These are phyloP conservation scores for Chanos chanos DNA, from an alignment of 2,797 vertebrate genomes.

Conservation along the genomic window DNA sequence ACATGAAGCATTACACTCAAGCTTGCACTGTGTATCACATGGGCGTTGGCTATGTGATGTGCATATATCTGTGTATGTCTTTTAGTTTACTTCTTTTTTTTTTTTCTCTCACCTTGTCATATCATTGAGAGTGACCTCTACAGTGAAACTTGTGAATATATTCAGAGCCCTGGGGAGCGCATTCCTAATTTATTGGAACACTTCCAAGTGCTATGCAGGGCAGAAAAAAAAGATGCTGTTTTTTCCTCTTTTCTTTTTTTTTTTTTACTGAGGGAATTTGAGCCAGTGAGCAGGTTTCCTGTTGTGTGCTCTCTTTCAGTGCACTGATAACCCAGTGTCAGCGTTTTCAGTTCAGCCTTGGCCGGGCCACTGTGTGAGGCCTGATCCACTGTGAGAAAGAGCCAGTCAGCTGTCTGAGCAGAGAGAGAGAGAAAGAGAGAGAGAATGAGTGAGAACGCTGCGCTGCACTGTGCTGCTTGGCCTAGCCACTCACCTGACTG, in stretches of 20 bases:
- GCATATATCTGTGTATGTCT: too few relatives aligned
- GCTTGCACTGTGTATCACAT: too few relatives aligned
- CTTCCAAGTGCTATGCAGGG: neutral
- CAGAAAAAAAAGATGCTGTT: slow-evolving; percentile 6
- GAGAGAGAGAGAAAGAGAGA: neutral
- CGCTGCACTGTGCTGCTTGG: too few relatives aligned
- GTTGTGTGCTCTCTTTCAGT: slow-evolving; percentile 56
- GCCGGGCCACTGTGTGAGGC: slow-evolving; percentile 4
- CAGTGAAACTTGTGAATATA: too few relatives aligned
- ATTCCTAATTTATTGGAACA: too few relatives aligned
- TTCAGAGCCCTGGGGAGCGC: too few relatives aligned
- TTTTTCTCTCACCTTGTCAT: too few relatives aligned
- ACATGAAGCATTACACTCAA: too few relatives aligned
- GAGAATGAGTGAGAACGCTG: neutral
- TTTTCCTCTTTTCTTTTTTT: slow-evolving; percentile 19
- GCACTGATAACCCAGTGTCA: slow-evolving; percentile 52
- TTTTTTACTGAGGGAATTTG: slow-evolving; percentile 51
- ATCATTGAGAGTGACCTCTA: too few relatives aligned
- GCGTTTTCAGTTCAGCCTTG: slow-evolving; percentile 47
- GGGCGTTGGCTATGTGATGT: too few relatives aligned
- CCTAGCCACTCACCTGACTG: too few relatives aligned
- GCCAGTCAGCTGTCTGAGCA: slow-evolving; percentile 30
- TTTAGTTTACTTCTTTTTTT: too few relatives aligned
- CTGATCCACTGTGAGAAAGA: slow-evolving; percentile 22
- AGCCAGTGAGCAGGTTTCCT: slow-evolving; percentile 63